Evolutionary conservation across 2,797 vertebrate genomes (phyloP).

Genomic region (Myoxocephalus aenaeus): DNA sequence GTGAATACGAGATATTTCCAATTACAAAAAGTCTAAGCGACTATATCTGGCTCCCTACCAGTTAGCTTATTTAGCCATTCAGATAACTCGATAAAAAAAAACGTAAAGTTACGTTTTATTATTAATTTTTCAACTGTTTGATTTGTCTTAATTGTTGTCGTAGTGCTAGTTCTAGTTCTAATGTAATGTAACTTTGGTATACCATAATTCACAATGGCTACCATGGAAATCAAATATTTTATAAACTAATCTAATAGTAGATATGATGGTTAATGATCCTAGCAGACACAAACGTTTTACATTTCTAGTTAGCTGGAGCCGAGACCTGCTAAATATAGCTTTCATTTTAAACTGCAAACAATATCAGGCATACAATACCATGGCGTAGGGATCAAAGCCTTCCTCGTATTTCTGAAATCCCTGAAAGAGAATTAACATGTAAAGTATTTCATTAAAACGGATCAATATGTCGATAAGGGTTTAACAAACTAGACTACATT

Average conservation of each 20-base stretch:
- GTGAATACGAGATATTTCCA: too few species aligned
- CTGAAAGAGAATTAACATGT: constrained; percentile 79
- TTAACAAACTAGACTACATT: constrained; percentile 7
- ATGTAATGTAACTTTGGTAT: background rate
- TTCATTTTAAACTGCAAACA: background rate
- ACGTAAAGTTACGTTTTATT: background rate
- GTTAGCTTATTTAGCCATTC: background rate
- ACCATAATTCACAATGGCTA: background rate
- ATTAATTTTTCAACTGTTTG: background rate
- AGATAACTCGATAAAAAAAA: too few species aligned
- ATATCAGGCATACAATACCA: constrained; percentile 86
- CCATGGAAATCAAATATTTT: too few species aligned
- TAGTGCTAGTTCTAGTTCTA: background rate
- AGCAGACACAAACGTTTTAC: background rate
- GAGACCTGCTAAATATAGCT: background rate
- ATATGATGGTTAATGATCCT: background rate
- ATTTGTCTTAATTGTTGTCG: background rate
- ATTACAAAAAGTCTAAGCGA: background rate
- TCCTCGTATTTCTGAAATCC: constrained; percentile 96
- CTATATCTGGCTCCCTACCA: background rate
- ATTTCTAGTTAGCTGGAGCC: background rate
- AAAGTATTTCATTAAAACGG: constrained; percentile 24
- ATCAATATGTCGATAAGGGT: constrained; percentile 1
- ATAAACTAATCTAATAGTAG: background rate
- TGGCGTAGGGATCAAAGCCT: constrained; percentile 94